Conservation (phyloP, 92 coral and sea anemone genomes). For the Porites lobata region DNA sequence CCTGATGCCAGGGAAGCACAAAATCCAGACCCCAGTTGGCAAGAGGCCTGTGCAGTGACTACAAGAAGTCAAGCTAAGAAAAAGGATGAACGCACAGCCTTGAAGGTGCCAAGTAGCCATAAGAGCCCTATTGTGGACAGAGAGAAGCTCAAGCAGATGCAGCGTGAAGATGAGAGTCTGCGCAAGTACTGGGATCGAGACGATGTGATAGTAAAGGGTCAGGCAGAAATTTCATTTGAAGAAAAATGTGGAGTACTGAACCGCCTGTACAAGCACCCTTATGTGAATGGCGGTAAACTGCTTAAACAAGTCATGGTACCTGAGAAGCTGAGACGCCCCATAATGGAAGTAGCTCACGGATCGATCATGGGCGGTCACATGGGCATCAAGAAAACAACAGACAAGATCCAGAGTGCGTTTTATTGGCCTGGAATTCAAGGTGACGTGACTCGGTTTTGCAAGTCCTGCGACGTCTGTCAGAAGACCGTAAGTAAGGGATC, state of each 20-base stretch:
- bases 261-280: constrained; percentile 37
- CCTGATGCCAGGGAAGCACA: too few species aligned
- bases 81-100: too few species aligned
- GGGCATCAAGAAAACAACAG: constrained; percentile 63
- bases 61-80: too few species aligned
- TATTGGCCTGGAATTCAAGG: constrained; percentile 44
- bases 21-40: too few species aligned
- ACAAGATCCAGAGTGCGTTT: constrained; percentile 15
- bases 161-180: constrained; percentile 41
- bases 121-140: too few species aligned
- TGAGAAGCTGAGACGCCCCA: constrained; percentile 12
- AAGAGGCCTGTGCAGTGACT: too few species aligned
- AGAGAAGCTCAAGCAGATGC: constrained; percentile 25
- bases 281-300: constrained; percentile 35
- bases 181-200: constrained; percentile 36
- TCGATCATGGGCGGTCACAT: constrained; percentile 19
- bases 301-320: constrained; percentile 54
- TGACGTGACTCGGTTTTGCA: constrained; percentile 48
- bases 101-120: too few species aligned
- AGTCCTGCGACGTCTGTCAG: constrained; percentile 74
- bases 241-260: constrained; percentile 22
- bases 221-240: neutral
- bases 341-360: constrained; percentile 69
- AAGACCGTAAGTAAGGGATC: constrained; percentile 71
- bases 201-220: neutral